A percentile compares a stretch with the other conserved stretches of the same genome.
Conservation (phyloP, 2,113 vertebrate genomes). For the Tragulus kanchil region DNA sequence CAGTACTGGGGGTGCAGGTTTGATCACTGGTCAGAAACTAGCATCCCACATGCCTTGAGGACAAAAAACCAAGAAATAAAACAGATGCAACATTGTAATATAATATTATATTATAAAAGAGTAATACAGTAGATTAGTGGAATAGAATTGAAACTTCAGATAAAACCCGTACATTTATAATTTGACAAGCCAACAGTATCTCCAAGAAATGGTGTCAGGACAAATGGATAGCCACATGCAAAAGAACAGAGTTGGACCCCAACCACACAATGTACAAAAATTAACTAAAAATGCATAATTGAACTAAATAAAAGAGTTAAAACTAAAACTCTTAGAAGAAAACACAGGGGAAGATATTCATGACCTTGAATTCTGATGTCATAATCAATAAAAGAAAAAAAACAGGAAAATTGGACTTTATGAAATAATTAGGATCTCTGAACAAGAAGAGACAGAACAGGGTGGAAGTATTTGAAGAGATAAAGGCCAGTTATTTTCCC, state of each 20-base stretch:
- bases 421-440: not conserved
- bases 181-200: not conserved
- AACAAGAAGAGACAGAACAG: not conserved
- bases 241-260: not conserved
- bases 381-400: not conserved
- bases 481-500: not conserved
- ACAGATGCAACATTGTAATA: too few relatives aligned
- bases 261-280: not conserved
- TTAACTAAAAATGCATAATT: not conserved
- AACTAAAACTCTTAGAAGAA: not conserved
- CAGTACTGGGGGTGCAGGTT: not conserved
- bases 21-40: not conserved
- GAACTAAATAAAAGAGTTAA: not conserved
- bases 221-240: not conserved
- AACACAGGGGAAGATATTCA: not conserved
- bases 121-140: not conserved
- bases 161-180: not conserved
- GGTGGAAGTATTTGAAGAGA: not conserved
- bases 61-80: too few relatives aligned
- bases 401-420: not conserved
- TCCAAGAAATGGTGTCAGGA: not conserved
- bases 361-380: not conserved
- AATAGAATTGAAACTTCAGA: conserved; percentile 23
- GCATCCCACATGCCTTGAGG: too few relatives aligned
- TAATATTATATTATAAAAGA: too few relatives aligned